Evolutionary conservation across 2,888 invertebrate species (phyloP).

Genomic region (Labia minor): DNA sequence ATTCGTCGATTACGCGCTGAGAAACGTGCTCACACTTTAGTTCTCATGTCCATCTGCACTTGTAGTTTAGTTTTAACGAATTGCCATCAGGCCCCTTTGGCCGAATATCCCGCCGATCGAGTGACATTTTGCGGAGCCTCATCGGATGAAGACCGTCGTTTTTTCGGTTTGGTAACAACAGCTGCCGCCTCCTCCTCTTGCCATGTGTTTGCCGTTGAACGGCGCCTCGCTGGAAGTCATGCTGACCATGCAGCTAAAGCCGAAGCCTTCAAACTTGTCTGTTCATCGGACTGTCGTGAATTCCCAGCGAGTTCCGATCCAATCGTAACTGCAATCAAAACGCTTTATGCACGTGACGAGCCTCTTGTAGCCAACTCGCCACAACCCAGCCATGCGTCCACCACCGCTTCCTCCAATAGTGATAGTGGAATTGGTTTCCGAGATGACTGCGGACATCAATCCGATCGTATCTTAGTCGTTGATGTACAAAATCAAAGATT

Average conservation of each 20-base stretch:
- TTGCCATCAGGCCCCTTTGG: slow-evolving; percentile 64
- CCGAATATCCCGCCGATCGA: slow-evolving; percentile 75
- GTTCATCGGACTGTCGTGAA: slow-evolving; percentile 57
- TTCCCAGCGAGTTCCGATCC: slow-evolving; percentile 75
- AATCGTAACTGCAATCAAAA: slow-evolving; percentile 46
- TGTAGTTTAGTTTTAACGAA: slow-evolving; percentile 70
- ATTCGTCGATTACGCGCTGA: slow-evolving; percentile 82
- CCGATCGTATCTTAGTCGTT: slow-evolving; percentile 66
- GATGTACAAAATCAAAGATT: slow-evolving; percentile 45
- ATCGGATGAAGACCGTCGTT: slow-evolving; percentile 80
- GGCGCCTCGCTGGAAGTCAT: slow-evolving; percentile 66
- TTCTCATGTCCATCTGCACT: slow-evolving; percentile 72
- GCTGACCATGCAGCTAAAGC: slow-evolving; percentile 68
- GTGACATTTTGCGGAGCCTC: slow-evolving; percentile 83
- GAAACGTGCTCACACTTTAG: slow-evolving; percentile 72
- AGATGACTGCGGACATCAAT: slow-evolving; percentile 74
- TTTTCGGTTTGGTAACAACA: slow-evolving; percentile 85
- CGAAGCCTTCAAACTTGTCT: slow-evolving; percentile 72
- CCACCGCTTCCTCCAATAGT: slow-evolving; percentile 79
- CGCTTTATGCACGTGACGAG: slow-evolving; percentile 38
- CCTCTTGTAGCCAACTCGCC: slow-evolving; percentile 60
- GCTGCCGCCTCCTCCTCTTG: slow-evolving; percentile 77
- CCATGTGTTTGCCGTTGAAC: slow-evolving; percentile 89
- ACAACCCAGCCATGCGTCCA: slow-evolving; percentile 71
- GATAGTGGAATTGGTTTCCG: slow-evolving; percentile 92